These are phyloP conservation scores for Caenorhabditis parvicauda DNA, from an alignment of 2,888 invertebrate genomes.

Conservation along the genomic window DNA sequence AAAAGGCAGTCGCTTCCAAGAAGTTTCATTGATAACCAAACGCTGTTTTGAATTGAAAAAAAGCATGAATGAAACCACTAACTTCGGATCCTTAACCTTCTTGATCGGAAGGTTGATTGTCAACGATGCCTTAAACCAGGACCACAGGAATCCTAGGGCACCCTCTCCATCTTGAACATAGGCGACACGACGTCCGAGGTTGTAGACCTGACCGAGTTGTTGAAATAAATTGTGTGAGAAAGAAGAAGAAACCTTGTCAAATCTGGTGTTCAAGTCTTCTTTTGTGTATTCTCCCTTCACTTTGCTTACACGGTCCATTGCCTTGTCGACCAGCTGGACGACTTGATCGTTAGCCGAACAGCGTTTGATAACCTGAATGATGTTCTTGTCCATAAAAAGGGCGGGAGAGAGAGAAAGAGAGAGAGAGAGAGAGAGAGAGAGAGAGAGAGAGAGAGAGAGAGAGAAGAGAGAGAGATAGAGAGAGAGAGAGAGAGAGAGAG, in stretches of 20 bases:
- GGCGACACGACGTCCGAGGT: constrained; percentile 31
- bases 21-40: too few species aligned
- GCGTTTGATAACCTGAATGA: too few species aligned
- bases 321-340: constrained; percentile 73
- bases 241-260: constrained; percentile 67
- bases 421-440: too few species aligned
- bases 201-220: constrained; percentile 8
- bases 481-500: too few species aligned
- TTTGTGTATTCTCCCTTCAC: constrained; percentile 84
- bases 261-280: constrained; percentile 79
- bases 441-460: too few species aligned
- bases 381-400: too few species aligned
- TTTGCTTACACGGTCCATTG: constrained; percentile 77
- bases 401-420: too few species aligned
- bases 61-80: neutral
- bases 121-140: constrained; percentile 24
- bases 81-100: constrained; percentile 10
- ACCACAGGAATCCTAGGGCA: constrained; percentile 22
- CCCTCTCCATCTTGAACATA: constrained; percentile 24
- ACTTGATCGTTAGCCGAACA: constrained; percentile 75
- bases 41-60: neutral
- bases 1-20: too few species aligned
- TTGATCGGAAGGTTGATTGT: constrained; percentile 15
- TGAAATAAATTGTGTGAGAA: neutral
- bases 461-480: too few species aligned